phyloP scores from a whole-genome alignment of 2,888 invertebrate genomes.

The Yponomeuta sedellus region DNA sequence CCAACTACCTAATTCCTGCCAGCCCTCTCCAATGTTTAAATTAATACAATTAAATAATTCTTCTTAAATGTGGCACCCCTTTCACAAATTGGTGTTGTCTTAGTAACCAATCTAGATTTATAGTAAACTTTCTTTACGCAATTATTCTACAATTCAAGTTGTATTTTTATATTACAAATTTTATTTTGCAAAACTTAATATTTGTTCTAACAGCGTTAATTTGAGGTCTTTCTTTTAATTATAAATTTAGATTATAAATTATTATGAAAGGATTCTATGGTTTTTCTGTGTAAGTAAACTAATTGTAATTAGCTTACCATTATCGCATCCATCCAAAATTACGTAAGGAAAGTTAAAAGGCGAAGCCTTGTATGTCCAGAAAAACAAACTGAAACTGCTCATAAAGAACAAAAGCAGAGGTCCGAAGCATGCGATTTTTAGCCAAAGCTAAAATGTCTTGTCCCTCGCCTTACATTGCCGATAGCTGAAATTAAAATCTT shows the following conservation, averaged over 20 bases:
- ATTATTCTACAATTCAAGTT: neutral
- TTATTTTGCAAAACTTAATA: too few relatives aligned
- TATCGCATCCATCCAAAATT: neutral
- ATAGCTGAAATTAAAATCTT: neutral
- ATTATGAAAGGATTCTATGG: too few relatives aligned
- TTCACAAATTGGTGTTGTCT: conserved; percentile 49
- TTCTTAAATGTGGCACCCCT: conserved; percentile 39
- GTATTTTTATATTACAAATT: too few relatives aligned
- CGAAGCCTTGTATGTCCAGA: neutral
- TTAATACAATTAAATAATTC: conserved; percentile 26
- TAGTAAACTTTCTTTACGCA: neutral
- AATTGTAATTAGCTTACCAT: neutral
- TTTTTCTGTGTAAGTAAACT: neutral
- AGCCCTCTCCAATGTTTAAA: conserved; percentile 26
- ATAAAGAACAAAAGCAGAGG: conserved; percentile 2
- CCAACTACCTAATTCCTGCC: conserved; percentile 1
- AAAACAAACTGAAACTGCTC: conserved; percentile 7
- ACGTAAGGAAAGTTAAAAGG: conserved; percentile 5
- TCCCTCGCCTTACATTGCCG: neutral
- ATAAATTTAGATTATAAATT: too few relatives aligned
- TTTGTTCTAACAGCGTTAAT: too few relatives aligned
- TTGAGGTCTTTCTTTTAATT: too few relatives aligned
- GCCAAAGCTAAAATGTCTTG: conserved; percentile 11
- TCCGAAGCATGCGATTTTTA: conserved; percentile 7
- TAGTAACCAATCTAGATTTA: conserved; percentile 26